A percentile compares a stretch with the other conserved stretches of the same genome.
These are phyloP conservation scores for Agrochola lota DNA, from an alignment of 2,888 invertebrate genomes.

Conservation along the genomic window DNA sequence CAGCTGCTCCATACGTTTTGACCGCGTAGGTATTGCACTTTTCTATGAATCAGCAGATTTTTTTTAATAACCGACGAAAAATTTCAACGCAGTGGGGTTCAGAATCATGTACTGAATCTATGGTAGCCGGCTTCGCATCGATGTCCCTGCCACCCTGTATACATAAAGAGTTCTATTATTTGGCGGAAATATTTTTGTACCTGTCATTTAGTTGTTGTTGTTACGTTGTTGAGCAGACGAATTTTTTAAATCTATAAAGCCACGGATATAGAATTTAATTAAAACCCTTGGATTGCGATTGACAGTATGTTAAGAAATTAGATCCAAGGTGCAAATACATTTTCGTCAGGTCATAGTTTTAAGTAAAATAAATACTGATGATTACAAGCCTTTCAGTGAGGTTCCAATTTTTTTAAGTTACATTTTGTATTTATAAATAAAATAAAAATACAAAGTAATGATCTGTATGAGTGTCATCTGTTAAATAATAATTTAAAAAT, in stretches of 20 bases:
- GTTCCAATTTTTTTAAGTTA: neutral
- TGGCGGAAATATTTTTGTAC: constrained; percentile 17
- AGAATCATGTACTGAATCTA: too few species aligned
- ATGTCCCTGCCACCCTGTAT: too few species aligned
- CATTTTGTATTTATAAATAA: neutral
- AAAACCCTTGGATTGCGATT: too few species aligned
- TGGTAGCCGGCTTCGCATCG: too few species aligned
- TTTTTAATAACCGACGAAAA: too few species aligned
- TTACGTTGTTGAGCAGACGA: neutral
- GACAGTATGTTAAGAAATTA: too few species aligned
- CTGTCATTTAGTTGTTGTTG: neutral
- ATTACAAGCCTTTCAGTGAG: neutral
- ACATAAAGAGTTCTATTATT: neutral
- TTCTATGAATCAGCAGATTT: too few species aligned
- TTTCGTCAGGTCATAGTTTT: neutral
- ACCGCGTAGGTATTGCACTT: too few species aligned
- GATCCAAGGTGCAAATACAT: neutral
- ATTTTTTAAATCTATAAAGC: neutral
- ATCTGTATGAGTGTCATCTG: constrained; percentile 1
- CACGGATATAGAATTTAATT: too few species aligned
- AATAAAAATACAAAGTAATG: neutral
- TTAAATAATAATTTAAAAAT: constrained; percentile 6
- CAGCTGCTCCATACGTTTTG: too few species aligned
- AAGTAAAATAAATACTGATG: neutral
- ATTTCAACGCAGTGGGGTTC: too few species aligned